phyloP scores from a whole-genome alignment of 2,888 invertebrate genomes.

The Noctua fimbriata region DNA sequence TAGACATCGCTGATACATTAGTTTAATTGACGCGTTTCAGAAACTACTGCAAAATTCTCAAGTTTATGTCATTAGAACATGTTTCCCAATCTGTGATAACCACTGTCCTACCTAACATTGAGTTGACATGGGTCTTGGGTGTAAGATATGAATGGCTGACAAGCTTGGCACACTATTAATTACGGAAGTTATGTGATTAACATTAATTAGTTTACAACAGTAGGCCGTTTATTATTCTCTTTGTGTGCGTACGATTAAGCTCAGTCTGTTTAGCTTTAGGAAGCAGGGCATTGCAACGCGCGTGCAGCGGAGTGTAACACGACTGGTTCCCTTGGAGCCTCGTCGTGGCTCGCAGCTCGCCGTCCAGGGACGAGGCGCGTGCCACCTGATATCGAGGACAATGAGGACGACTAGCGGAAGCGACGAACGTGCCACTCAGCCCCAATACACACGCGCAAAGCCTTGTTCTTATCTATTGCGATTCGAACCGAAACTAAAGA shows the following conservation, averaged over 20 bases:
- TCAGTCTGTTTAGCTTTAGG: constrained; percentile 67
- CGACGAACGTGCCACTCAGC: constrained; percentile 73
- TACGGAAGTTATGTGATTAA: constrained; percentile 36
- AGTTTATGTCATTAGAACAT: neutral
- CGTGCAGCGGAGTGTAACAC: constrained; percentile 83
- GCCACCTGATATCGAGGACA: constrained; percentile 78
- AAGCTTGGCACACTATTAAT: constrained; percentile 26
- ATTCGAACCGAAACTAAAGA: constrained; percentile 58
- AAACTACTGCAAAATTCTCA: neutral
- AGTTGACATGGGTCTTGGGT: neutral
- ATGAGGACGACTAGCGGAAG: constrained; percentile 80
- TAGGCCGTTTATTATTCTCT: constrained; percentile 55
- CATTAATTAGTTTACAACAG: constrained; percentile 50
- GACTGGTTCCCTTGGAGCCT: constrained; percentile 83
- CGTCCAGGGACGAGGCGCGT: constrained; percentile 81
- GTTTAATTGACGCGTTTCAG: constrained; percentile 1
- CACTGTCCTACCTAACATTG: neutral
- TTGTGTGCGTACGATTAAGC: constrained; percentile 45
- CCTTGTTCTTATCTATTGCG: constrained; percentile 65
- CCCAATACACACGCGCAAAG: constrained; percentile 69
- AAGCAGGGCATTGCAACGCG: constrained; percentile 81
- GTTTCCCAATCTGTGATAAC: constrained; percentile 2
- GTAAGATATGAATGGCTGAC: constrained; percentile 3
- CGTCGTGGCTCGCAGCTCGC: constrained; percentile 44
- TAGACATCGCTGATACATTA: neutral